phyloP scores from a whole-genome alignment of 2,797 vertebrate genomes.

The Melanotaenia boesemani region DNA sequence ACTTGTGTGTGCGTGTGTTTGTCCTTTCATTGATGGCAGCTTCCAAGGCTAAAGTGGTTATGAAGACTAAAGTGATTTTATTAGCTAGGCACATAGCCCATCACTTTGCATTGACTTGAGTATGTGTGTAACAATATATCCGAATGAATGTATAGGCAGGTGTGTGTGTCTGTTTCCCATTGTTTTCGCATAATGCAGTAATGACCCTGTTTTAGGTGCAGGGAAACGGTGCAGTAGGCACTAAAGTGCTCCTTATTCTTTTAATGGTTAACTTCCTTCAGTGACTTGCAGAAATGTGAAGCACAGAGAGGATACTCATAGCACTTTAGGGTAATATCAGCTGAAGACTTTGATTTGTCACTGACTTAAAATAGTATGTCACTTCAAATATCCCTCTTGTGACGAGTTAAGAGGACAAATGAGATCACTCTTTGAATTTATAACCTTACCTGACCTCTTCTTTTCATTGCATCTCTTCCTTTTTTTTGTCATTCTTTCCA shows the following conservation, averaged over 20 bases:
- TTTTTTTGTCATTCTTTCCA: slow-evolving; percentile 46
- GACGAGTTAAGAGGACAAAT: slow-evolving; percentile 60
- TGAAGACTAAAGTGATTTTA: slow-evolving; percentile 81
- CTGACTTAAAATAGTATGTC: slow-evolving; percentile 67
- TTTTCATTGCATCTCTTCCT: slow-evolving; percentile 13
- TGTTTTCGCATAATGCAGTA: slow-evolving; percentile 41
- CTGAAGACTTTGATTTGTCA: slow-evolving; percentile 66
- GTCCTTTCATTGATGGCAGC: slow-evolving; percentile 72
- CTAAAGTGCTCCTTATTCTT: slow-evolving; percentile 50
- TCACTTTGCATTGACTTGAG: slow-evolving; percentile 47
- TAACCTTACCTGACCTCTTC: slow-evolving; percentile 24
- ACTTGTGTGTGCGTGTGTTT: slow-evolving; percentile 42
- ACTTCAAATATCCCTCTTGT: slow-evolving; percentile 67
- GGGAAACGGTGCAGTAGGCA: slow-evolving; percentile 34
- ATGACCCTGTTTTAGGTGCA: slow-evolving; percentile 53
- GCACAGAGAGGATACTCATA: slow-evolving; percentile 22
- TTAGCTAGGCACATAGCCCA: slow-evolving; percentile 65
- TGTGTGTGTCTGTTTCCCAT: slow-evolving; percentile 9
- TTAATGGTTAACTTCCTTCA: slow-evolving; percentile 57
- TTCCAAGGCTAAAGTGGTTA: slow-evolving; percentile 81
- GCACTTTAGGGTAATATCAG: slow-evolving; percentile 48
- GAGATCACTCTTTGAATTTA: slow-evolving; percentile 48
- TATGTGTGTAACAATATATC: slow-evolving; percentile 33
- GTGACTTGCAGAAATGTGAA: slow-evolving; percentile 56
- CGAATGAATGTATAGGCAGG: slow-evolving; percentile 21